Conservation (phyloP, 1,140 invertebrate species). For the Penaeus japonicus region DNA sequence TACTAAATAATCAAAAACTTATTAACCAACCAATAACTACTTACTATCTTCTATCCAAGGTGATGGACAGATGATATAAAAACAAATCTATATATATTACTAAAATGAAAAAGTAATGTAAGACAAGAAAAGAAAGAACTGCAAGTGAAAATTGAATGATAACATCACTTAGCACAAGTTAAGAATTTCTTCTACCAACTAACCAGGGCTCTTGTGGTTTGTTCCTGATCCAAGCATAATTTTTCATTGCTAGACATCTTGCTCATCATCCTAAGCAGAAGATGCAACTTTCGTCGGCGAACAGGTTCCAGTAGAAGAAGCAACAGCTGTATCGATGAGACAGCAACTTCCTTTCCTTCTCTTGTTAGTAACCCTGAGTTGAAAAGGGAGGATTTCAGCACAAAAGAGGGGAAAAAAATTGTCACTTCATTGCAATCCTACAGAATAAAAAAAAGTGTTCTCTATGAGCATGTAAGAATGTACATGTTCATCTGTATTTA, state of each 20-base stretch:
- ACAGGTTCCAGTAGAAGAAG: slow-evolving; percentile 28
- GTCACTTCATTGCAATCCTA: no score
- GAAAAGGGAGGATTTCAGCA: neutral
- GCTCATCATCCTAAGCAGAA: slow-evolving; percentile 41
- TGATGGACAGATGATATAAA: no score
- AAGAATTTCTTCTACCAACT: neutral
- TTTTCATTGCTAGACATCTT: slow-evolving; percentile 37
- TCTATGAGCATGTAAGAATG: no score
- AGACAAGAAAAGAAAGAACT: no score
- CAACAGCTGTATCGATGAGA: slow-evolving; percentile 18
- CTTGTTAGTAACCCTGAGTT: slow-evolving; percentile 37
- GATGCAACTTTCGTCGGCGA: slow-evolving; percentile 37
- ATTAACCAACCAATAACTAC: neutral
- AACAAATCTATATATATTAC: no score
- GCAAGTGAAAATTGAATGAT: neutral
- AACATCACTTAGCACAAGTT: neutral
- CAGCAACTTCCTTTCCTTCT: slow-evolving; percentile 36
- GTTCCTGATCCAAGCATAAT: neutral
- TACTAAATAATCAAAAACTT: neutral
- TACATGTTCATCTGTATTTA: no score
- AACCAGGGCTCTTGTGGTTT: slow-evolving; percentile 31
- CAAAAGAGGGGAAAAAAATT: no score
- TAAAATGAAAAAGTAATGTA: no score
- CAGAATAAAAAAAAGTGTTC: no score
- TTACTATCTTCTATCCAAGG: no score